phyloP scores from a whole-genome alignment of 1,140 invertebrate genomes.

The Saxidomus purpurata region DNA sequence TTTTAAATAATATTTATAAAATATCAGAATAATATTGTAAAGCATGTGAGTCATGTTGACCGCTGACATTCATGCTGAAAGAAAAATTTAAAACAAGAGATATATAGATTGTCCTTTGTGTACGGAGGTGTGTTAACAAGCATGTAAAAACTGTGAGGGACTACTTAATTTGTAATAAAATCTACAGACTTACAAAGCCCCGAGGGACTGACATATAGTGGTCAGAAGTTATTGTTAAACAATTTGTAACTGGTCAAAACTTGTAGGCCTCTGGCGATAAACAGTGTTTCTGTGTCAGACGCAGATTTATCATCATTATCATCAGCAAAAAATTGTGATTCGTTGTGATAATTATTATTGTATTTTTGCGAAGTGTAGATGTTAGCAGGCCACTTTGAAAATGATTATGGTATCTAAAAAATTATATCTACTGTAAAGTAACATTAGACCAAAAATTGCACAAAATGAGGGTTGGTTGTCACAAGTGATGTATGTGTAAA shows the following conservation, averaged over 20 bases:
- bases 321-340: not conserved
- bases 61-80: too few species aligned
- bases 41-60: too few species aligned
- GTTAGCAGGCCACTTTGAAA: too few species aligned
- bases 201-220: constrained; percentile 5
- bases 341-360: not conserved
- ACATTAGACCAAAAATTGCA: too few species aligned
- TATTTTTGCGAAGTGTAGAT: too few species aligned
- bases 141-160: not conserved
- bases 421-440: too few species aligned
- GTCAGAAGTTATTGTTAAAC: not conserved
- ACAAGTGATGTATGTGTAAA: too few species aligned
- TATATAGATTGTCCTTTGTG: not conserved
- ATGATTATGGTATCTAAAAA: too few species aligned
- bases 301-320: not conserved
- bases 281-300: not conserved
- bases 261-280: not conserved
- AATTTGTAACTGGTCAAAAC: constrained; percentile 11
- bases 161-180: constrained; percentile 22
- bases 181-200: not conserved
- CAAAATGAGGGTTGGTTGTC: too few species aligned
- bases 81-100: too few species aligned
- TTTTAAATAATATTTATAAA: too few species aligned
- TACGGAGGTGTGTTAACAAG: not conserved
- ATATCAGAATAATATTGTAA: too few species aligned